Evolutionary conservation across 2,797 vertebrate species (phyloP), one percentile per base, ranked within the genome.

Genomic region (Diceros bicornis): DNA sequence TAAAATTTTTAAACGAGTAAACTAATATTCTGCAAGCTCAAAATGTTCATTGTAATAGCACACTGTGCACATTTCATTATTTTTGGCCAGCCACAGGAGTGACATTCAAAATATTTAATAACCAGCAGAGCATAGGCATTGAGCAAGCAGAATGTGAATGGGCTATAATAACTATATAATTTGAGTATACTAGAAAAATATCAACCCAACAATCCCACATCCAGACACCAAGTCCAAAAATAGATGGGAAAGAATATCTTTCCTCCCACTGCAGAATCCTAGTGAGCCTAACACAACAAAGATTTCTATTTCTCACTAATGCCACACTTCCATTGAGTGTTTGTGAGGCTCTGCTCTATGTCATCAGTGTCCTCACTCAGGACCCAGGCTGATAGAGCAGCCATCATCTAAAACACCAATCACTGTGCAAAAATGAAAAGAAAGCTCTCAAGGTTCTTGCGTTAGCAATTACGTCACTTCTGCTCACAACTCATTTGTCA

Each of bases 151-250:
- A 81, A 75, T 91, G 18, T 69, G 34, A 93, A 71, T 44, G 6
- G 12, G 17, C 11, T 85, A 25, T 59, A 50, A 66, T 50, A 81
- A 52, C 50, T 52, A 14, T 52, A 13, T 52, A 52, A 52, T 27
- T 44, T 52, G 64, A 71, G 44, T 41, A 59, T 66, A 37, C 47
- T 78, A 94, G n/a, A 47, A 91, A 82, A 82, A 82, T 44, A 62
- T 34, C 29, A 91, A 66, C 29, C 37, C 17, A 29, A n/a, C 27
- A 79, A 37, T 44, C 61, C 72, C n/a, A 55, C 41, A 75, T 16
- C n/a, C 74, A 82, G 68, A 52, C 41, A 37, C 61, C 41, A 69
- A 94, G 68, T 69, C n/a, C 75, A 87, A 87, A 94, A 82, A 94
- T 16, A 52, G 5, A 34, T 82, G 47, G n/a, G 6, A 61, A 93